These are phyloP conservation scores for Petrophora chlorosata DNA, from an alignment of 2,888 invertebrate genomes.

Conservation along the genomic window DNA sequence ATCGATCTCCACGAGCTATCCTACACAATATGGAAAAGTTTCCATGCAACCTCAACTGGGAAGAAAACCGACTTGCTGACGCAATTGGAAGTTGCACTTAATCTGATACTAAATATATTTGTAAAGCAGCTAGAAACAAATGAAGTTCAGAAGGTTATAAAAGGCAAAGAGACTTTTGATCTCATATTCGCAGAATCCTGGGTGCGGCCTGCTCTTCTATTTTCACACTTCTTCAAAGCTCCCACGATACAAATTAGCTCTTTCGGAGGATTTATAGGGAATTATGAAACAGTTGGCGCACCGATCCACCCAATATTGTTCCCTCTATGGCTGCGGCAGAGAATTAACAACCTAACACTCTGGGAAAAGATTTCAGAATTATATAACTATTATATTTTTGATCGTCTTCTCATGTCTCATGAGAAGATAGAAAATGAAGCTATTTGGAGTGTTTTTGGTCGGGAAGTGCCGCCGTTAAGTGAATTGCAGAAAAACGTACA, in stretches of 20 bases:
- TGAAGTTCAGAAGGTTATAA: slow-evolving; percentile 40
- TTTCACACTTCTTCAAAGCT: slow-evolving; percentile 44
- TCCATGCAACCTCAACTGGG: not conserved
- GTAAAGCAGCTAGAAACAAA: slow-evolving; percentile 34
- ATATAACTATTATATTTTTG: slow-evolving; percentile 16
- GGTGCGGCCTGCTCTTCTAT: slow-evolving; percentile 32
- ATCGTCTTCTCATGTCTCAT: not conserved
- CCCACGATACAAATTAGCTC: slow-evolving; percentile 52
- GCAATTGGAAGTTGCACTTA: slow-evolving; percentile 20
- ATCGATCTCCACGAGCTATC: slow-evolving; percentile 52
- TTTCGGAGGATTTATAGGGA: slow-evolving; percentile 35
- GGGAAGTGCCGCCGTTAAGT: slow-evolving; percentile 7
- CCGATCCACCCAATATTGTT: slow-evolving; percentile 35
- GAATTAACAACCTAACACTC: slow-evolving; percentile 1
- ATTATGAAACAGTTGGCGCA: slow-evolving; percentile 35
- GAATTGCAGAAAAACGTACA: slow-evolving; percentile 34
- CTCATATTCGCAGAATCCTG: slow-evolving; percentile 47
- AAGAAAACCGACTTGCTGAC: not conserved
- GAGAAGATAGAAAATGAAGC: not conserved
- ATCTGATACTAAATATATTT: not conserved
- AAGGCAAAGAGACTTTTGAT: slow-evolving; percentile 43
- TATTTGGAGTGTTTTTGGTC: slow-evolving; percentile 19
- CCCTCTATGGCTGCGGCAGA: slow-evolving; percentile 7
- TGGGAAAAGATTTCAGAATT: slow-evolving; percentile 40
- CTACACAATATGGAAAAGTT: slow-evolving; percentile 38